phyloP scores from a whole-genome alignment of 2,113 vertebrate species.

The Mesitornis unicolor region DNA sequence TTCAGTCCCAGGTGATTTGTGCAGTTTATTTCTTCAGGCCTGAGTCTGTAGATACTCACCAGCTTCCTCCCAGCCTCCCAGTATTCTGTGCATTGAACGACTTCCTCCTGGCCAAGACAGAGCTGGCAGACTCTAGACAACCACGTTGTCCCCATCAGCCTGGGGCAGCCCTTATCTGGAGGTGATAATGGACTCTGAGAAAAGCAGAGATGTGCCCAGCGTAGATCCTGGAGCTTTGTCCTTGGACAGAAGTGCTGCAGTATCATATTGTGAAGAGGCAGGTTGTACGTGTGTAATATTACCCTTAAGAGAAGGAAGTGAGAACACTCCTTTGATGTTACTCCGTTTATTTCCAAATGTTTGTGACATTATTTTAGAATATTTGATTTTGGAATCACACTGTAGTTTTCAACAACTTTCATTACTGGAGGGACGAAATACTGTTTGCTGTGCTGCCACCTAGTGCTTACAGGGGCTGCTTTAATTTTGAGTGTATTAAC shows the following conservation, averaged over 20 bases:
- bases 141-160: background rate
- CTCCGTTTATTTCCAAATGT: background rate
- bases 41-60: background rate
- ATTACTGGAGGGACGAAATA: background rate
- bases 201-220: background rate
- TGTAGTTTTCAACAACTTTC: background rate
- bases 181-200: background rate
- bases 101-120: background rate
- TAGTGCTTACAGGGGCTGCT: conserved; percentile 9
- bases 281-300: background rate
- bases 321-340: rapidly evolving
- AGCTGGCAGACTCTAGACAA: background rate
- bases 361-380: background rate
- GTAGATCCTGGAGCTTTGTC: background rate
- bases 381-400: background rate
- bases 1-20: background rate
- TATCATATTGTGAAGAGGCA: background rate
- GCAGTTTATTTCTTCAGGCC: background rate
- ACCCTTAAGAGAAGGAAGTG: background rate
- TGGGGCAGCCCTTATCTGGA: rapidly evolving
- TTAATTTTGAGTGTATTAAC: background rate
- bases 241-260: background rate
- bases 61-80: background rate
- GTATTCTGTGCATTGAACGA: background rate
- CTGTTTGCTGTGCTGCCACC: conserved; percentile 66